Evolutionary conservation across 2,888 invertebrate genomes (phyloP), one percentile per base, ranked within the genome.

Genomic region (Griposia aprilina): DNA sequence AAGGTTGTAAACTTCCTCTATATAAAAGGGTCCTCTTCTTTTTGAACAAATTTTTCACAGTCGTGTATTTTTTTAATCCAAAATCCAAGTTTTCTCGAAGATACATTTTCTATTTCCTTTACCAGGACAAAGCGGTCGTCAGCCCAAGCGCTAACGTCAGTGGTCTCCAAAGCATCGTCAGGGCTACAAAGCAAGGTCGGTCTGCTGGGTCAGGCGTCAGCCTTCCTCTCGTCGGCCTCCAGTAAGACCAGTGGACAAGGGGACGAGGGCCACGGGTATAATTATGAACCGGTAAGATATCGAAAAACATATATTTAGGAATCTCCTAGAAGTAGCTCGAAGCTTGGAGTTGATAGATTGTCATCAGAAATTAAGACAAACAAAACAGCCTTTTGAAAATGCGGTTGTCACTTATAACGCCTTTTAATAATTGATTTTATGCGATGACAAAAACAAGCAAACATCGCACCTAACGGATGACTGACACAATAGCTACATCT

Each of bases 171-270:
- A 78, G 94, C 97, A 60, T 93, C 97, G 3, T 94, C 97, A 69
- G 96, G 96, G 0, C 89, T 97, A 45, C 97, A 97, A 86, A 96
- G 95, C 74, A 97, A 97, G 90, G 91, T 97, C 1, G 96, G 97
- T 0, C 91, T 97, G 52, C 89, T 97, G 26, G 97, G 97, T 0
- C 97, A 97, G 87, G 97, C 97, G 0, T 97, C 97, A 0, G 97
- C 97, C 0, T 96, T 97, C 84, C 93, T 97, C 45, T 93, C 96
- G 0, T 96, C 97, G 1, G 97, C 97, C 0, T 97, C 97, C 63
- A 95, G 97, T 87, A 96, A 97, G 87, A 91, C 94, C 4, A 94
- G 95, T 7, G 85, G 84, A 23, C 87, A 87, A 1, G 93, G 94
- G 6, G 92, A 92, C 4, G 96, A 96, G 2, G 94, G 96, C 17